Base-by-base conservation (phyloP, 2,797 vertebrate species). In the Erethizon dorsatum region DNA sequence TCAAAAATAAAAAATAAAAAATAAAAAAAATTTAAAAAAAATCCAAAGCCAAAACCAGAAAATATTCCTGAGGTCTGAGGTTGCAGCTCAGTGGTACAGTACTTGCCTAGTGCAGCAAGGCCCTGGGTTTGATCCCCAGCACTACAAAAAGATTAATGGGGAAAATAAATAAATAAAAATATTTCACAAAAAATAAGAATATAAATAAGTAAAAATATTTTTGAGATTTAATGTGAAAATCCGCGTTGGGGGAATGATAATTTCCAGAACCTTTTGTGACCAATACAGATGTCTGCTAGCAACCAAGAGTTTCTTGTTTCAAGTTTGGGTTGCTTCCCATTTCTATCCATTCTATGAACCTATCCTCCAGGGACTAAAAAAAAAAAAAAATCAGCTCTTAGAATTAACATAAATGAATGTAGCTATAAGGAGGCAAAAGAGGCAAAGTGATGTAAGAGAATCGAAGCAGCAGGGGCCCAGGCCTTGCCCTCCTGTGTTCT, bases 231-330 rank as follows among this genome's bases (percentile, higher is more conserved):
- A 59, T 57, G 45, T 79, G 61, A 56, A 93, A 56, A 92, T 96
- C 37, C 88, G 56, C 52, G 82, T 88, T n/a, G 52, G 50, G 75
- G 77, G n/a, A 71, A 57, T 41, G 57, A 57, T 47, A 17, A 56
- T 94, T 92, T 93, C 61, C 10, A 84, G 54, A 88, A 91, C 20
- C 67, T 67, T 90, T 63, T 6, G 78, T 57, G 84, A 91, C 67
- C 52, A 79, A 69, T 31, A 24, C 26, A 69, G 28, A 61, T 28
- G n/a, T 85, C 75, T 85, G 52, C 61, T 88, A 1, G 0, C 28
- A 52, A 92, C 61, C 50, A 59, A 86, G 82, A 71, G 24, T 88
- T 83, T 90, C 67, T 92, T 78, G 78, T 83, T 93, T 94, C 50
- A 91, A 88, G 90, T 92, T 83, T 83, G 61, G 57, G 18, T n/a